Base-by-base conservation (phyloP, 2,797 vertebrate genomes). In the Channa striata region DNA sequence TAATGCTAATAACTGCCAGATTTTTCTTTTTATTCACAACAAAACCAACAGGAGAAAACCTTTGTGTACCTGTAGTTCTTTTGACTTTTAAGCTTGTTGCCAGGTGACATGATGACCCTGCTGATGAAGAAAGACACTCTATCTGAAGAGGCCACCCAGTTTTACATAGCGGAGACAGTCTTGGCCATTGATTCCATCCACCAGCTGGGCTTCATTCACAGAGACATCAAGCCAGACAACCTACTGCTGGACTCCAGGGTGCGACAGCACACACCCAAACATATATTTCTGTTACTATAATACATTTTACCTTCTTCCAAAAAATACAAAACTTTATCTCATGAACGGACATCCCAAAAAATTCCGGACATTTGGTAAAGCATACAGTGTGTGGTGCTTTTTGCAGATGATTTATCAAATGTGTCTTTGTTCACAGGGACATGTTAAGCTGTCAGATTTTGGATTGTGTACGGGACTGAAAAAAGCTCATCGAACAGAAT, bases 201-300 rank as follows among this genome's bases (percentile, higher is more conserved):
- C 86, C 98, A 99, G 90, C 90, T 99, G 83, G 97, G 98, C 25
- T 99, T 99, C 83, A 99, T 99, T 86, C 98, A 99, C 88, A 91
- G 98, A 75, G 97, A 99, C 88, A 98, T 99, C 82, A 99, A 99
- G 83, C 98, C 98, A 9, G 98, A 99, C 90, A 99, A 99, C 89
- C 95, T 99, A 70, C 90, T 99, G 71, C 89, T 99, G 77, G 97
- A 98, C 88, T 96, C 96, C 67, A 96, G 96, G 94, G 97, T 95
- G 68, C 88, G 89, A 39, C 46, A 21, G 40, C 21, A 56, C 42
- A 62, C 34, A 25, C 39, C 13, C 46, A 23, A 13, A 56, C 51
- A 4, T 40, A 16, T 16, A 14, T 13, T 40, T 4, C 13, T 5
- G 3, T 40, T 4, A 20, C 20, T 48, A 11, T 25, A 6, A 49